Evolutionary conservation across 2,113 vertebrate genomes (phyloP), one percentile per base, ranked within the genome.

Genomic region (Etia nguti): DNA sequence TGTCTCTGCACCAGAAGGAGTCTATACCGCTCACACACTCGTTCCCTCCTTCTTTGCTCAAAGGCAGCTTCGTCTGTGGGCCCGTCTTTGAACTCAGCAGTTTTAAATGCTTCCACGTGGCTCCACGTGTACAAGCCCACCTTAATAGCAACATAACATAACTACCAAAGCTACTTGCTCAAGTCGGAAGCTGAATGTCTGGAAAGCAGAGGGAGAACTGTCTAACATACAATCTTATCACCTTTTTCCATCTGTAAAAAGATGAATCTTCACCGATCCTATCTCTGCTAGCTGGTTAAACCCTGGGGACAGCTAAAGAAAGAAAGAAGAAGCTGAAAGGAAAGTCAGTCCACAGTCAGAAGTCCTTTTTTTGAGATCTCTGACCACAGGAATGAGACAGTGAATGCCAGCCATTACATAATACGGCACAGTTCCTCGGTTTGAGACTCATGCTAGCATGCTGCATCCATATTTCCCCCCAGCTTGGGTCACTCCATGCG

Each of bases 351-450:
- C 65, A 77, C 46, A 75, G 84, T 79, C 36, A 92, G 29, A 83
- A 84, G 86, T 83, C 84, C 68, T 80, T 73, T 79, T 79, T 68
- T 16, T 62, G 68, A 88, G 84, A 52, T 90, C 73, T 90, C 16
- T 6, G 59, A 89, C 94, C 91, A 80, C 94, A 95, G 90, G 91
- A 94, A 93, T 93, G 88, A 87, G 41, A 81, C 79, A 22, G 46
- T 13, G 52, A 83, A 90, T 55, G 90, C 90, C 92, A 93, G 26
- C 68, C 82, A 84, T 94, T 90, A 87, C 91, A 84, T 92, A 95
- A 94, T 10, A 26, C 60, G 46, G 65, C 80, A 41, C 41, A 65
- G 68, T 31, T 90, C 70, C 36, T 84, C 6, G 81, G 84, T 60
- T 31, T 43, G 46, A 87, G 88, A 59, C 62, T 70, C 80, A 18